These are phyloP conservation scores for Nemoura dubitans DNA, from an alignment of 2,888 invertebrate species.

Conservation along the genomic window DNA sequence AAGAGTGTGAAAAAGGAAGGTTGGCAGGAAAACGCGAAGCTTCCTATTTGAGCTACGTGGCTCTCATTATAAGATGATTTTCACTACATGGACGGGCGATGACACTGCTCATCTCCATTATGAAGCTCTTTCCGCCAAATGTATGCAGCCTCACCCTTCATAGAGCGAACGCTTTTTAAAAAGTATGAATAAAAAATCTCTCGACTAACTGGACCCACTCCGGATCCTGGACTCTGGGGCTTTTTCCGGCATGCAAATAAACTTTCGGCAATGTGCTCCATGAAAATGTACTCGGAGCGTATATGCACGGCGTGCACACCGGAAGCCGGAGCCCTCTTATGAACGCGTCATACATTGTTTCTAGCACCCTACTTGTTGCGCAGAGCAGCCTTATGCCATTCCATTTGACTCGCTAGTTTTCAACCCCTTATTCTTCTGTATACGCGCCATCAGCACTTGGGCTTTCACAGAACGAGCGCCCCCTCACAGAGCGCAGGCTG, in stretches of 20 bases:
- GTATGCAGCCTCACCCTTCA: neutral
- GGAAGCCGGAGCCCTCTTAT: conserved; percentile 22
- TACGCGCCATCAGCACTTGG: neutral
- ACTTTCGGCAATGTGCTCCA: conserved; percentile 32
- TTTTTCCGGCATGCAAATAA: conserved; percentile 34
- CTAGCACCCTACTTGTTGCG: conserved; percentile 27
- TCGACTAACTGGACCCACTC: conserved; percentile 38
- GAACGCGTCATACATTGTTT: conserved; percentile 13
- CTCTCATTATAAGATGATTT: conserved; percentile 1
- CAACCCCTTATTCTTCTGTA: conserved; percentile 25
- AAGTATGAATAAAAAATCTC: conserved; percentile 44
- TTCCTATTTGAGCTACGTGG: neutral
- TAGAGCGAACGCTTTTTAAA: conserved; percentile 31
- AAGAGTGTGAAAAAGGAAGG: neutral
- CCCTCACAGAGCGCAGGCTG: neutral
- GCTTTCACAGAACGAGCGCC: neutral
- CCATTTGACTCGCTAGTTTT: neutral
- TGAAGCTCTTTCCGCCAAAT: conserved; percentile 29
- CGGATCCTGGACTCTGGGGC: conserved; percentile 44
- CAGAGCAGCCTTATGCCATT: conserved; percentile 16
- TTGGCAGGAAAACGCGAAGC: neutral
- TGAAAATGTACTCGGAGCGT: neutral
- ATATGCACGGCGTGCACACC: neutral
- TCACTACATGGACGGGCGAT: neutral
- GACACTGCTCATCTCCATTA: conserved; percentile 24